Conservation (phyloP, 2,113 vertebrate genomes). For the Scopus umbretta region DNA sequence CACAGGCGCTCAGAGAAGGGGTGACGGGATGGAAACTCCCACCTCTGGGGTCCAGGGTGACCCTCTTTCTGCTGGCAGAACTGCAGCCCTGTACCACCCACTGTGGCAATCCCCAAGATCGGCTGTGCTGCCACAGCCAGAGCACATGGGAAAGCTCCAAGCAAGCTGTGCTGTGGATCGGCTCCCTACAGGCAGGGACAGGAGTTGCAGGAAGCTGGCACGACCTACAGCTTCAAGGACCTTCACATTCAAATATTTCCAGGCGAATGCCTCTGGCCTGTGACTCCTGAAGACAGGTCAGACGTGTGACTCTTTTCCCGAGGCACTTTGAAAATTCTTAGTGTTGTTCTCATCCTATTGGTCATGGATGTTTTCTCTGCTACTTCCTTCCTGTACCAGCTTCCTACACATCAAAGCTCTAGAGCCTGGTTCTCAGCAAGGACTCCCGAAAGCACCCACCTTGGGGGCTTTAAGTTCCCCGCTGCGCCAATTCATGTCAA, state of each 20-base stretch:
- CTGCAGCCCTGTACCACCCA: neutral
- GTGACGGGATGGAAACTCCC: no score
- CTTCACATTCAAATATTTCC: neutral
- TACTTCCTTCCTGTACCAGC: neutral
- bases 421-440: neutral
- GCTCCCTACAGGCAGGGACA: neutral
- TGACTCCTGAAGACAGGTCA: neutral
- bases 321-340: neutral
- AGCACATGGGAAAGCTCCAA: neutral
- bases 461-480: conserved; percentile 64
- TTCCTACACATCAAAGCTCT: neutral
- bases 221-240: neutral
- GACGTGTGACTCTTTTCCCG: neutral
- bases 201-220: neutral
- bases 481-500: conserved; percentile 63
- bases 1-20: neutral
- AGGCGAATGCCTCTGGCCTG: neutral
- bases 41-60: neutral
- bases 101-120: neutral
- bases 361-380: neutral
- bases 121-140: neutral
- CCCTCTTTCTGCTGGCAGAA: neutral
- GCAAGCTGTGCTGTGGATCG: neutral
- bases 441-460: neutral
- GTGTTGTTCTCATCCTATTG: neutral